Base-by-base conservation (phyloP, 2,888 invertebrate genomes). In the Apamea epomidion region DNA sequence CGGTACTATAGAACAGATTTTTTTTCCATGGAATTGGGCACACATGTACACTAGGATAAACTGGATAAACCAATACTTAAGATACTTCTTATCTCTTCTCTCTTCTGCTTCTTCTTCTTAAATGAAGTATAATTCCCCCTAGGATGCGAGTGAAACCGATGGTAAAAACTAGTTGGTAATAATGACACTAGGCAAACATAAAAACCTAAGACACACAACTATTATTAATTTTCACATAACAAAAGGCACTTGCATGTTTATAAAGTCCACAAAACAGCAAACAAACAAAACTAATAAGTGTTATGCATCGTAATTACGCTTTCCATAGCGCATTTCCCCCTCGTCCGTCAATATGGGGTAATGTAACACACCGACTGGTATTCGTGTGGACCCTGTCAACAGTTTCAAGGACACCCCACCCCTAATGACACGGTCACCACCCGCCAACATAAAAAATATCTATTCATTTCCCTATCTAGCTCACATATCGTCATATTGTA, bases 331-430 rank as follows among this genome's bases (percentile, higher is more conserved):
- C 84, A 82, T 82, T 79, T 82, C 69, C 85, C 85, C 78, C 62
- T 70, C 60, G 76, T 58, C 76, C 60, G 76, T 81, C 80, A 65
- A 81, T 89, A 87, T 86, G 74, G 78, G 65, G 78, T 72, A 73
- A 54, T 64, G 71, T 54, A 79, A 79, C 54, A 78, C 76, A 64
- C 60, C 51, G 54, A 72, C 74, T 76, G 78, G 67, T 90, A 89
- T 92, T 83, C 70, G 83, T 91, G 90, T 89, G 90, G 88, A 87
- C 89, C 91, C 90, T 90, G 91, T 88, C 91, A 88, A 81, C 74
- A 42, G 80, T 74, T 75, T 87, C 92, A 93, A 93, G 93, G 93
- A 87, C 91, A 64, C 62, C 37, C 87, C 84, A 80, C 85, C 90
- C 88, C 80, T 89, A 89, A 90, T 88, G 91, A 91, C 90, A 87